These are phyloP conservation scores for Bos indicus DNA, from an alignment of 2,113 vertebrate genomes.

Conservation along the genomic window DNA sequence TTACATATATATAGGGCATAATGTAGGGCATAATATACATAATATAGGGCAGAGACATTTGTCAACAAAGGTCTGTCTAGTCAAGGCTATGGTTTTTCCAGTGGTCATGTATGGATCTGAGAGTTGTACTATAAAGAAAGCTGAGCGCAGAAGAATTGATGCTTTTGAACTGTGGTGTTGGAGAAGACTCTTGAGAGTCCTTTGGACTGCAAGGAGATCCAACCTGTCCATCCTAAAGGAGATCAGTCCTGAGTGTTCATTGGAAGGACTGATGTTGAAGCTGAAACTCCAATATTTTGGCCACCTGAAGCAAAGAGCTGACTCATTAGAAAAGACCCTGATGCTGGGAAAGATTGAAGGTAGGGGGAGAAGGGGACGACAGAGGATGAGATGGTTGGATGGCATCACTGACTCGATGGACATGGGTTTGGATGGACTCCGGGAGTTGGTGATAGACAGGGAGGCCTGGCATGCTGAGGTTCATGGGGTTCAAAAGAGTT, in stretches of 20 bases:
- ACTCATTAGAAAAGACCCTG: neutral
- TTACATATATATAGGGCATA: neutral
- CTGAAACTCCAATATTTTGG: neutral
- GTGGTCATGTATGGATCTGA: neutral
- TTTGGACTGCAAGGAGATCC: neutral
- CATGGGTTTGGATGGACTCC: neutral
- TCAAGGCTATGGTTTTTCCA: neutral
- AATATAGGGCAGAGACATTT: neutral
- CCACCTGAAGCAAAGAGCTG: neutral
- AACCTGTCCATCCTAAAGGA: neutral
- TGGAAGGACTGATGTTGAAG: neutral
- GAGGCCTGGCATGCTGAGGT: rapidly evolving
- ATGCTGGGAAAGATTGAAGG: neutral
- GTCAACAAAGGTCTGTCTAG: neutral
- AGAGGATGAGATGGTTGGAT: neutral
- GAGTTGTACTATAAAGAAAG: neutral
- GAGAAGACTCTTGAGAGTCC: neutral
- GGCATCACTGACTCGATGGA: rapidly evolving
- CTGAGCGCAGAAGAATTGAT: neutral
- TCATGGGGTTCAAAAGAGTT: neutral
- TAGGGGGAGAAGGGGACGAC: neutral
- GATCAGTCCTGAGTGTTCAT: neutral
- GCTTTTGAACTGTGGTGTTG: neutral
- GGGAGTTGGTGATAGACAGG: neutral
- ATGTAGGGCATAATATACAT: neutral